Base-by-base conservation (phyloP, 2,797 vertebrate species). In the Myripristis murdjan region DNA sequence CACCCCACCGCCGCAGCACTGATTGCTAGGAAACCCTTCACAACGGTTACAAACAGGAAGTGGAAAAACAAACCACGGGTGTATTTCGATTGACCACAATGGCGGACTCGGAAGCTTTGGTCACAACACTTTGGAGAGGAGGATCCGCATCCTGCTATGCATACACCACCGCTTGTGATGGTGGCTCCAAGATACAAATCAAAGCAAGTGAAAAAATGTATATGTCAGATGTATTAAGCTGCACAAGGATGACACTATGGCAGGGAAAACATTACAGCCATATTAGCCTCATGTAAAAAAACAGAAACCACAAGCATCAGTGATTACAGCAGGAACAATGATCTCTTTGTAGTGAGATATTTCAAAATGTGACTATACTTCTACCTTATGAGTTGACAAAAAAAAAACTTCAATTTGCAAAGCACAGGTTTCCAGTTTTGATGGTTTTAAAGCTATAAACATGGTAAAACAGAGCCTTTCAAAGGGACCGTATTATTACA, bases 11-110 rank as follows among this genome's bases (percentile, higher is more conserved):
- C 77, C 59, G 94, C 95, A 85, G 83, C 91, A 90, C 92, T 96
- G 94, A 96, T 97, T 96, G 95, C 95, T 94, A 95, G 94, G 95
- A 95, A 96, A 96, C 95, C 95, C 94, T 95, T 95, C 95, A 96
- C 96, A 95, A 94, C 93, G 90, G 94, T 95, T 94, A 90, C 85
- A 91, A 87, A 91, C 93, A 95, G 94, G 94, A 95, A 94, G 92
- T 90, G 92, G 85, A 82, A 86, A 85, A 90, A 87, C 82, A 82
- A 89, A 88, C 81, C 82, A 54, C 48, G 76, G 77, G 68, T 83
- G 81, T 84, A 70, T 87, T 90, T 86, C 73, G 75, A 82, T 81
- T 79, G 85, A 85, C 82, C 77, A 83, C 79, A 87, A 92, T 90
- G 87, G 83, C 72, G 71, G 76, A 89, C 64, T 55, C 52, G 3